phyloP scores from a whole-genome alignment of 2,888 invertebrate species.

The Luperina testacea region DNA sequence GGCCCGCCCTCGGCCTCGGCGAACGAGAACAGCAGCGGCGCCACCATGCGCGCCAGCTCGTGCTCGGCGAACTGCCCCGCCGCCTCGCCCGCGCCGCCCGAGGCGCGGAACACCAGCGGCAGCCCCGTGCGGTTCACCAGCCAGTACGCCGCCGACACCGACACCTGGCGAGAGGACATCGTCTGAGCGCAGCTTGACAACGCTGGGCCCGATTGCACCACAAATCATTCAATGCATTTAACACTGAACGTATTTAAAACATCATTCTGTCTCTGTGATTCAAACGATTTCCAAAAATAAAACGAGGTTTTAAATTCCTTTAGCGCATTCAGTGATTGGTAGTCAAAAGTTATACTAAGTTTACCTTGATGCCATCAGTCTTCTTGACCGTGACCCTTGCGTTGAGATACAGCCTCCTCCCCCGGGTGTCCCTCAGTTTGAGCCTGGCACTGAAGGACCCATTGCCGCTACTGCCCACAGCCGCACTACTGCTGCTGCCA shows the following conservation, averaged over 20 bases:
- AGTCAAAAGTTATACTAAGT: not conserved
- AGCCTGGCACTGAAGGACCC: constrained; percentile 92
- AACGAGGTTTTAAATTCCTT: not conserved
- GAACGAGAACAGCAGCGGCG: constrained; percentile 98
- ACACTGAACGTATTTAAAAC: not conserved
- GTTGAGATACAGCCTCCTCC: constrained; percentile 93
- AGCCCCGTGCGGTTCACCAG: constrained; percentile 98
- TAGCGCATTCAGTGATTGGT: not conserved
- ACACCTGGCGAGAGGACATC: constrained; percentile 82
- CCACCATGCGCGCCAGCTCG: constrained; percentile 97
- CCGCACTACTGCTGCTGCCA: constrained; percentile 83
- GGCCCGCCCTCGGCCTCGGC: constrained; percentile 96
- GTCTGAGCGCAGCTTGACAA: not conserved
- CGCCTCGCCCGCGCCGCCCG: constrained; percentile 93
- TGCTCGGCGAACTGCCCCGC: constrained; percentile 98
- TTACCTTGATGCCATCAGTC: constrained; percentile 88
- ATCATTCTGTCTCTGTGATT: not conserved
- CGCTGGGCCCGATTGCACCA: not conserved
- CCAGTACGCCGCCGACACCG: constrained; percentile 97
- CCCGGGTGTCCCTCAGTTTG: constrained; percentile 93
- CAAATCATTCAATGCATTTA: not conserved
- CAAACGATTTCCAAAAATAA: not conserved
- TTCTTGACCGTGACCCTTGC: constrained; percentile 89
- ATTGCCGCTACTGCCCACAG: constrained; percentile 69
- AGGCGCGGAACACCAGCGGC: constrained; percentile 98